Conservation (phyloP, 2,797 vertebrate genomes). For the Sebastolobus alascanus region DNA sequence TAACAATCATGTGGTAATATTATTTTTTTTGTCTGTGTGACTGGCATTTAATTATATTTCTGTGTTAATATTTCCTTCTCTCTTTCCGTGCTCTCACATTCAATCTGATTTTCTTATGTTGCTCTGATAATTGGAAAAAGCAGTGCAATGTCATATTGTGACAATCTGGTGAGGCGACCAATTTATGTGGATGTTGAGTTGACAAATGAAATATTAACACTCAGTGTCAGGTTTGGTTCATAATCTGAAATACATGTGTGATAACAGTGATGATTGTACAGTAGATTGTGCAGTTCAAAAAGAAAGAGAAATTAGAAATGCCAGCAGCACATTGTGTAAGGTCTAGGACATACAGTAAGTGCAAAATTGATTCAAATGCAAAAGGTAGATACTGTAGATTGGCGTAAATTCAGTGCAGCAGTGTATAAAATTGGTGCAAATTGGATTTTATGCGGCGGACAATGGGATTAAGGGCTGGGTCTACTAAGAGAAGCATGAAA, state of each 20-base stretch:
- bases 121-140: constrained; percentile 65
- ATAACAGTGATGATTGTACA: constrained; percentile 2
- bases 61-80: constrained; percentile 52
- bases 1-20: constrained; percentile 35
- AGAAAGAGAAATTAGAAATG: not conserved
- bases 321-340: not conserved
- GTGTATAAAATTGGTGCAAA: constrained; percentile 60
- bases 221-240: constrained; percentile 16
- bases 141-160: constrained; percentile 40
- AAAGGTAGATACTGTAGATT: constrained; percentile 43
- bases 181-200: constrained; percentile 35
- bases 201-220: constrained; percentile 50
- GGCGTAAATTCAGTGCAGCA: constrained; percentile 38
- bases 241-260: constrained; percentile 30
- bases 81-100: constrained; percentile 37
- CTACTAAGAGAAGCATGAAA: constrained; percentile 33
- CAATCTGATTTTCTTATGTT: constrained; percentile 42
- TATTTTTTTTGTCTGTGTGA: constrained; percentile 36
- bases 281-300: not conserved
- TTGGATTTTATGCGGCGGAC: constrained; percentile 45
- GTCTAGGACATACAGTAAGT: constrained; percentile 12
- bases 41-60: constrained; percentile 68
- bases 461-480: constrained; percentile 39
- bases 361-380: constrained; percentile 35
- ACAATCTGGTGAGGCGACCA: constrained; percentile 25